Evolutionary conservation across 2,888 invertebrate genomes (phyloP).

Genomic region (Hirtodrosophila cameraria): DNA sequence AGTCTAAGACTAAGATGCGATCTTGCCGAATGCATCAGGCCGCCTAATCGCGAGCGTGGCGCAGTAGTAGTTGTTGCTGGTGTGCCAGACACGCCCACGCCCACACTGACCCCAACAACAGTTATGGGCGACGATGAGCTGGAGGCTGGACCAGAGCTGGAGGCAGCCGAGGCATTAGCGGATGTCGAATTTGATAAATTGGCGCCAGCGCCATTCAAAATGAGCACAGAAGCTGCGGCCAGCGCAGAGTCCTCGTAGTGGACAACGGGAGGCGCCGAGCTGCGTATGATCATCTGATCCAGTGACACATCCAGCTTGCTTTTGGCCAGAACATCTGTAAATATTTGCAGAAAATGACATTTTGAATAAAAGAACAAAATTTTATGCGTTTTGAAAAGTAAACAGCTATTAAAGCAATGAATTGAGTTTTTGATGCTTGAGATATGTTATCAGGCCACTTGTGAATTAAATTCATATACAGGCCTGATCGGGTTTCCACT

Average conservation of each 20-base stretch:
- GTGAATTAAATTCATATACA: too few species aligned
- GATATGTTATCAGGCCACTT: too few species aligned
- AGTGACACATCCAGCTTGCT: constrained; percentile 14
- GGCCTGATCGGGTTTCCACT: too few species aligned
- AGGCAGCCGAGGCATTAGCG: constrained; percentile 26
- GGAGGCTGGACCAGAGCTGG: constrained; percentile 43
- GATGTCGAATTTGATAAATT: constrained; percentile 59
- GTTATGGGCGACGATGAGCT: constrained; percentile 61
- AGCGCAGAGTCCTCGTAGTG: constrained; percentile 37
- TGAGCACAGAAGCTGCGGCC: neutral
- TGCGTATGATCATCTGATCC: constrained; percentile 44
- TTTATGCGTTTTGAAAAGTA: too few species aligned
- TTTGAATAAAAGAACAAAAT: too few species aligned
- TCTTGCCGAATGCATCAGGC: constrained; percentile 43
- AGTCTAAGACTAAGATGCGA: constrained; percentile 66
- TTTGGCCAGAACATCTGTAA: constrained; percentile 49
- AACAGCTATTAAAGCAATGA: neutral
- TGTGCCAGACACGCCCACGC: neutral
- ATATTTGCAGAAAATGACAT: neutral
- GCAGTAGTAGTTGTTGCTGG: neutral
- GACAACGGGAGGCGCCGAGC: constrained; percentile 65
- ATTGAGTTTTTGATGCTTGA: too few species aligned
- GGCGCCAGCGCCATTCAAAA: constrained; percentile 16
- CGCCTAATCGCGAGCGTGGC: constrained; percentile 28
- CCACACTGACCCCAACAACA: constrained; percentile 41